These are phyloP conservation scores for Sporophila hypoxantha DNA, from an alignment of 2,113 vertebrate species.

Conservation along the genomic window DNA sequence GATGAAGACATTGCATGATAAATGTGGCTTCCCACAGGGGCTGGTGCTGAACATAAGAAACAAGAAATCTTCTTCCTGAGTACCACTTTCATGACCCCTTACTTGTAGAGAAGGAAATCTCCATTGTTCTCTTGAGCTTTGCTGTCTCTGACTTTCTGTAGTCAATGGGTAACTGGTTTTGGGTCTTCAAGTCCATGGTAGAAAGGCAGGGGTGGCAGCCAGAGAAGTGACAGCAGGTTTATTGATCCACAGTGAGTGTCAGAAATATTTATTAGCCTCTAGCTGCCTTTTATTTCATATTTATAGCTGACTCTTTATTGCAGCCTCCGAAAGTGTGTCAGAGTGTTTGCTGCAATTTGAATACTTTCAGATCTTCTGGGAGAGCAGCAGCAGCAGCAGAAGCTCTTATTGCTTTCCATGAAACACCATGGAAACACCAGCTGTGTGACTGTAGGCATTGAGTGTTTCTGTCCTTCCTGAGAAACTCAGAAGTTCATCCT, in stretches of 20 bases:
- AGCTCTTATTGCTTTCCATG: not conserved
- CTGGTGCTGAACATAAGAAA: not conserved
- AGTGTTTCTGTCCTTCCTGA: not conserved
- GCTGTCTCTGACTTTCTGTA: not conserved
- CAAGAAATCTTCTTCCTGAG: not conserved
- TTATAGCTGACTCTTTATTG: not conserved
- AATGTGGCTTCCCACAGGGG: not conserved
- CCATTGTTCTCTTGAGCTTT: not conserved
- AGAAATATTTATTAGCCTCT: not conserved
- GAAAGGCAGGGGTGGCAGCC: not conserved
- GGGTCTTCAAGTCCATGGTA: not conserved
- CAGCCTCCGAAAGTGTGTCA: fast-evolving
- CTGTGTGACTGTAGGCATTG: too few relatives aligned
- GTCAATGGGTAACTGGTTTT: not conserved
- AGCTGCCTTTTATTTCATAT: not conserved
- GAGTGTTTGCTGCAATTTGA: not conserved
- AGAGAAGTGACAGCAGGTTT: not conserved
- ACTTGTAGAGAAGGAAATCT: not conserved
- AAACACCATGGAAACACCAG: too few relatives aligned
- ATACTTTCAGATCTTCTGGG: not conserved
- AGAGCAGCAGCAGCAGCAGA: not conserved
- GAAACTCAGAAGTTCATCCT: not conserved
- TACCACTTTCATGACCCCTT: not conserved
- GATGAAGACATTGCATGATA: not conserved
- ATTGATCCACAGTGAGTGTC: not conserved